Evolutionary conservation across 2,888 invertebrate genomes (phyloP), one percentile per base, ranked within the genome.

Genomic region (Troilus luridus): DNA sequence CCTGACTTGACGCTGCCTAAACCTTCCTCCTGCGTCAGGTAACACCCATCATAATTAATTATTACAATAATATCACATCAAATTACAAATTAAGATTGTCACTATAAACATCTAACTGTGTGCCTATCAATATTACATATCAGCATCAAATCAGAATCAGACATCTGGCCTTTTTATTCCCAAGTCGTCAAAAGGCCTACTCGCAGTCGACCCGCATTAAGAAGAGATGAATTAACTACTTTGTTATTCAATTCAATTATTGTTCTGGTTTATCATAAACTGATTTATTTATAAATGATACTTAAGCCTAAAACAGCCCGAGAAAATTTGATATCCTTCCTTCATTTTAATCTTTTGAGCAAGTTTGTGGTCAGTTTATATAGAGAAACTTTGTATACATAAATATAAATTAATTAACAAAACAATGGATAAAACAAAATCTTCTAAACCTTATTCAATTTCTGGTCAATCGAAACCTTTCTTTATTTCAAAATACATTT

Each of bases 51-150:
- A 58, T 27, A 90, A 77, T 67, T 90, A 90, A 67, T 90, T 88
- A 90, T 91, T 90, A 91, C 72, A 89, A 92, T 92, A 92, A 93
- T 93, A 93, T 93, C 93, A 93, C 93, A 93, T 93, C 92, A 92
- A 93, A 92, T 92, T 93, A 92, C 92, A 92, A 93, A 92, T 92
- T 92, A 93, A 92, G 93, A 93, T 93, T 93, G 93, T 93, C 93
- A 92, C 91, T 91, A 92, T 91, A 92, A 93, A 93, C 92, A 92
- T 92, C 92, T 92, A 92, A 92, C 92, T 72, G 92, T 92, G 92
- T 92, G 91, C 91, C 92, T 92, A 88, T 88, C 81, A 81, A 88
- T 90, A 56, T 89, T 88, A 59, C 60, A 67, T 72, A 54, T 90
- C 77, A 90, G 90, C 77, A 90, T 90, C 81, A 77, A 81, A 88